These are phyloP conservation scores for Zosterops lateralis DNA, from an alignment of 2,113 vertebrate species.

Conservation along the genomic window DNA sequence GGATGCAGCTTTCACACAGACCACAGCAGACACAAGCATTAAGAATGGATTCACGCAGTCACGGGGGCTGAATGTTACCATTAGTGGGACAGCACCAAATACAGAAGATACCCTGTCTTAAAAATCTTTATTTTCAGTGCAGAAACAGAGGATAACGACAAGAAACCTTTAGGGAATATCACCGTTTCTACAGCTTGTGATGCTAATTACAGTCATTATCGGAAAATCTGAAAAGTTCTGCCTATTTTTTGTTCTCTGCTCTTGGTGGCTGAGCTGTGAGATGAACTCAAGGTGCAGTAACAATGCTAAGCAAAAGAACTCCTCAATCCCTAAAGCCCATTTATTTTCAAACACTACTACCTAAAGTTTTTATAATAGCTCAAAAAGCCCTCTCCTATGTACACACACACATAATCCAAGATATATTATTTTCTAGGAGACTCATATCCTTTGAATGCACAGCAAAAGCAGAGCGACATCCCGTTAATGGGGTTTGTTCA, in stretches of 20 bases:
- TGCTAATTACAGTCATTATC: slow-evolving; percentile 69
- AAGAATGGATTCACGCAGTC: not conserved
- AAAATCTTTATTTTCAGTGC: not conserved
- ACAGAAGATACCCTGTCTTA: slow-evolving; percentile 16
- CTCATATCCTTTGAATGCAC: not conserved
- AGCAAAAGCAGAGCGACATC: not conserved
- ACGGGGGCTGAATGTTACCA: not conserved
- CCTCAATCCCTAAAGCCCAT: not conserved
- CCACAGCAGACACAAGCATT: not conserved
- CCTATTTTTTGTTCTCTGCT: not conserved
- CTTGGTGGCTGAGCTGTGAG: not conserved
- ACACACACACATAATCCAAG: not conserved
- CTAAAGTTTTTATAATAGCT: not conserved
- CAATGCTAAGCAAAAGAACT: not conserved
- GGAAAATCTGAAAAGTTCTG: slow-evolving; percentile 14
- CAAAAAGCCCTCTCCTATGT: not conserved
- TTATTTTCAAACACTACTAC: not conserved
- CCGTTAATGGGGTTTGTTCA: not conserved
- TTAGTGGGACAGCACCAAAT: not conserved
- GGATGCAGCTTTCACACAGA: not conserved
- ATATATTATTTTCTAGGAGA: not conserved
- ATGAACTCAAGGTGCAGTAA: not conserved
- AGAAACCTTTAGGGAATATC: slow-evolving; percentile 46
- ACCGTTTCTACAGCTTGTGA: slow-evolving; percentile 56
- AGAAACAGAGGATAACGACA: not conserved